phyloP scores from a whole-genome alignment of 2,113 vertebrate species.

The Leptocoma aspasia region DNA sequence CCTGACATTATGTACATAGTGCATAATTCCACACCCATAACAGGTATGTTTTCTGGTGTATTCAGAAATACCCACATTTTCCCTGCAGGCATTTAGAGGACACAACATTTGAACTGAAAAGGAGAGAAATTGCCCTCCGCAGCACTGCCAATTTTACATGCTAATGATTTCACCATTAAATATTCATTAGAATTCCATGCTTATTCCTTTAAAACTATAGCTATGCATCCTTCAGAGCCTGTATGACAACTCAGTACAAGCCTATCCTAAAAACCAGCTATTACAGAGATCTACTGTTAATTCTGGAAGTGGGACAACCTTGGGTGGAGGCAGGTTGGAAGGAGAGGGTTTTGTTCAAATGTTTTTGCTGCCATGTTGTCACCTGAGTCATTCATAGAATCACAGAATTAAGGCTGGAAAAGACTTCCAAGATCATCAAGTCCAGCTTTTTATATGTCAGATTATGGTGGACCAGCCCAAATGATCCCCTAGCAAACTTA shows the following conservation, averaged over 20 bases:
- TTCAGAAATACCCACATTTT: not conserved
- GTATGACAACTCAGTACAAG: not conserved
- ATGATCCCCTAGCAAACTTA: not conserved
- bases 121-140: not conserved
- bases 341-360: not conserved
- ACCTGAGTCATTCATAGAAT: not conserved
- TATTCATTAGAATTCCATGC: not conserved
- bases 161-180: not conserved
- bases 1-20: not conserved
- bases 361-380: not conserved
- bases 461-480: not conserved
- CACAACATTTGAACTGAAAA: not conserved
- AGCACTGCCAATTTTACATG: not conserved
- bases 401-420: not conserved
- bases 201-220: not conserved
- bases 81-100: not conserved
- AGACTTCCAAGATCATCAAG: not conserved
- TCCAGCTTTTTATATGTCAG: not conserved
- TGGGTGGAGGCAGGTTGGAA: not conserved
- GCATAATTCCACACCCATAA: not conserved
- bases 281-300: not conserved
- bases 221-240: not conserved
- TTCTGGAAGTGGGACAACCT: not conserved
- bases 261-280: not conserved
- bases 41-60: not conserved